These are phyloP conservation scores for Magallana ariakensis DNA, from an alignment of 1,140 invertebrate genomes.

Conservation along the genomic window DNA sequence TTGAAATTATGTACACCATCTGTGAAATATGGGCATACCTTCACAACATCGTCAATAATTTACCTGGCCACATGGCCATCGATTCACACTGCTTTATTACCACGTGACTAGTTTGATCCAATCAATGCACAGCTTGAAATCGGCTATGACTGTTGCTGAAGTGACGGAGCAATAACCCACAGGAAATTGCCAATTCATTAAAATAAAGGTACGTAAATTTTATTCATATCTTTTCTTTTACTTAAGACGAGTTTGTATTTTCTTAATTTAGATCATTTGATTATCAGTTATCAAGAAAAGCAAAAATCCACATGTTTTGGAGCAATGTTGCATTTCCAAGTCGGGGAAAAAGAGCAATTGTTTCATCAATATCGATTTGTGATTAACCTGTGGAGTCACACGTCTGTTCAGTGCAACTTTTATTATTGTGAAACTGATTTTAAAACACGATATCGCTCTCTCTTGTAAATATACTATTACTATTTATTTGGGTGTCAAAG, in stretches of 20 bases:
- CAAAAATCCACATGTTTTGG: not conserved
- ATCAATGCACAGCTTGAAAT: constrained; percentile 17
- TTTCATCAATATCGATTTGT: constrained; percentile 15
- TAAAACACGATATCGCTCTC: not conserved
- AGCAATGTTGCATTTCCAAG: not conserved
- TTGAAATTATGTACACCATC: constrained; percentile 36
- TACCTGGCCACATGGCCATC: constrained; percentile 27
- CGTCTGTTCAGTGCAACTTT: not conserved
- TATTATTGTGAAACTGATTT: not conserved
- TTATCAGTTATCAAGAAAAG: not conserved
- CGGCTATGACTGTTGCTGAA: constrained; percentile 21
- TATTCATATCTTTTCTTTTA: not conserved
- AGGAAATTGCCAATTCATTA: not conserved
- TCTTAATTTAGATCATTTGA: not conserved
- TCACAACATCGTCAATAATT: constrained; percentile 16
- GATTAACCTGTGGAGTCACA: not conserved
- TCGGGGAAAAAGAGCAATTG: constrained; percentile 5
- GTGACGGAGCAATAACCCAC: not conserved
- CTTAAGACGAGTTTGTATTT: not conserved
- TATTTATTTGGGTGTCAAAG: not conserved
- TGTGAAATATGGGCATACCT: constrained; percentile 22
- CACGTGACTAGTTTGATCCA: constrained; percentile 11
- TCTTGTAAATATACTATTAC: not conserved
- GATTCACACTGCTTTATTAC: not conserved
- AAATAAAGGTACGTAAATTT: constrained; percentile 6